Percentiles rank a stretch among this genome's conserved stretches.
Evolutionary conservation across 2,888 invertebrate genomes (phyloP).

Genomic region (Charanyca ferruginea): DNA sequence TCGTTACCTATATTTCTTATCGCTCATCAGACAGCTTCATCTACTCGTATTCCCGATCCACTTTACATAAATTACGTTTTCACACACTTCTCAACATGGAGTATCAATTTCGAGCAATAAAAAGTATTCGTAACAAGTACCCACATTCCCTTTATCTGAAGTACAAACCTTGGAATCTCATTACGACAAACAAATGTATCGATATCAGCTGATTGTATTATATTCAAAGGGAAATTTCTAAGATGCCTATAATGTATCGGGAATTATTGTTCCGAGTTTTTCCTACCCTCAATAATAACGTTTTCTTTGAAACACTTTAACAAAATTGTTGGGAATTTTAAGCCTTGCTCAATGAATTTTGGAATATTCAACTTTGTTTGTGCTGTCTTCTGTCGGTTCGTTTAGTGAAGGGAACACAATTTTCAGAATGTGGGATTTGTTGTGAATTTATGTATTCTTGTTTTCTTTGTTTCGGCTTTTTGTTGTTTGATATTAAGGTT

Average conservation of each 20-base stretch:
- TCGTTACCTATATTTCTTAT: conserved; percentile 8
- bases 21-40: conserved; percentile 27
- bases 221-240: conserved; percentile 56
- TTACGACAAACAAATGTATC: conserved; percentile 60
- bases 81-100: conserved; percentile 27
- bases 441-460: conserved; percentile 44
- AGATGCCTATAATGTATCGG: conserved; percentile 65
- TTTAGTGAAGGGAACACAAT: conserved; percentile 38
- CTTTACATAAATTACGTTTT: conserved; percentile 52
- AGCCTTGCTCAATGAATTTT: conserved; percentile 54
- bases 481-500: conserved; percentile 44
- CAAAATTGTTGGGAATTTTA: conserved; percentile 48
- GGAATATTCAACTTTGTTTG: conserved; percentile 60
- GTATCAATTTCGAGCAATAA: conserved; percentile 46
- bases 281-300: conserved; percentile 48
- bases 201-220: conserved; percentile 52
- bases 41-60: conserved; percentile 20
- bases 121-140: conserved; percentile 46
- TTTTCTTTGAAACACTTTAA: conserved; percentile 58
- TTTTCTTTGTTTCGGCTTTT: conserved; percentile 33
- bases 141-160: conserved; percentile 29
- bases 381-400: conserved; percentile 33
- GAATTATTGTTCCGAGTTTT: conserved; percentile 62
- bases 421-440: conserved; percentile 46
- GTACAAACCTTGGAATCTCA: conserved; percentile 59